Evolutionary conservation across 2,888 invertebrate species (phyloP).

Genomic region (Morpho achilles): DNA sequence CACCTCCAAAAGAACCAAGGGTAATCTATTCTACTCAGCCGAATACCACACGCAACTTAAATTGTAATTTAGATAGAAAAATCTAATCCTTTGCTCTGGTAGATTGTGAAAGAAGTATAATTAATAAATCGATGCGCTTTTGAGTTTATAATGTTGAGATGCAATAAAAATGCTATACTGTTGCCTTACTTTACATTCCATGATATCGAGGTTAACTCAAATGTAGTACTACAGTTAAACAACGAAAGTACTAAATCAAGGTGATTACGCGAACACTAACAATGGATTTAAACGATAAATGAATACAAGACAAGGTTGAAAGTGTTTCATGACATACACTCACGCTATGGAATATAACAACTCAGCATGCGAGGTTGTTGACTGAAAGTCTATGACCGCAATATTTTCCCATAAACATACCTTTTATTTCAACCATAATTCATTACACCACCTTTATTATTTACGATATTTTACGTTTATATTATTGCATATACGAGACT

Average conservation of each 20-base stretch:
- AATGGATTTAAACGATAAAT: constrained; percentile 18
- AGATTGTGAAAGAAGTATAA: no score
- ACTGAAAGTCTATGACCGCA: constrained; percentile 5
- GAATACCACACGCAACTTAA: no score
- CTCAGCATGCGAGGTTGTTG: constrained; percentile 10
- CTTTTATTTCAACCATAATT: not conserved
- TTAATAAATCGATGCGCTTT: no score
- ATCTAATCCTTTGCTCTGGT: no score
- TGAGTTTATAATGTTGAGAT: no score
- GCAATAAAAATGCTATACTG: no score
- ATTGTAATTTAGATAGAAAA: no score
- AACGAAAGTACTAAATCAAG: constrained; percentile 14
- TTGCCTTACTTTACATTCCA: not conserved
- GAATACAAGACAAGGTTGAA: constrained; percentile 21
- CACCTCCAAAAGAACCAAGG: no score
- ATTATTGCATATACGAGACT: no score
- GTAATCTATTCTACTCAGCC: no score
- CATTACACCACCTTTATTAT: no score
- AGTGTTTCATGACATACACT: constrained; percentile 32
- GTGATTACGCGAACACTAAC: constrained; percentile 14
- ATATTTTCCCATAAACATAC: constrained; percentile 1
- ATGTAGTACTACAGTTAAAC: constrained; percentile 12
- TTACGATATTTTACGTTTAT: no score
- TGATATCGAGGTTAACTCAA: constrained; percentile 12
- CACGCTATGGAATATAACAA: constrained; percentile 22